phyloP scores from a whole-genome alignment of 2,113 vertebrate genomes.

The Gymnarchus niloticus region DNA sequence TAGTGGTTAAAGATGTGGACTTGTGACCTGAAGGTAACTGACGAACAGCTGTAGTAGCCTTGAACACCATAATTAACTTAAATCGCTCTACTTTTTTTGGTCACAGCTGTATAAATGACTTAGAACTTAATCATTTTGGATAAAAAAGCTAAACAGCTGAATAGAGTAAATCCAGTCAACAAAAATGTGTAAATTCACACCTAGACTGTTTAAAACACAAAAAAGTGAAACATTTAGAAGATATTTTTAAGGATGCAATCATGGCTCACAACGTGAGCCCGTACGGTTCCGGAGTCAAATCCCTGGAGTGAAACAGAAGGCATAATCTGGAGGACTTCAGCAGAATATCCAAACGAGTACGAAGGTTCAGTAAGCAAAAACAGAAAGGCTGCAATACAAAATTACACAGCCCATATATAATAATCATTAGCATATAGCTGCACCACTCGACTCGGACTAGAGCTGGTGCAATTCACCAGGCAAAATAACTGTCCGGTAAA shows the following conservation, averaged over 20 bases:
- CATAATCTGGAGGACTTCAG: background rate
- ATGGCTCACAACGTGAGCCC: background rate
- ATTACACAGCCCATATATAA: background rate
- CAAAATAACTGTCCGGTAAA: no score
- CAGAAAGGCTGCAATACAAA: background rate
- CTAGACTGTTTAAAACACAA: background rate
- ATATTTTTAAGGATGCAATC: background rate
- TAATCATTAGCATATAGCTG: no score
- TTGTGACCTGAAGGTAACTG: background rate
- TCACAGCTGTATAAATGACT: background rate
- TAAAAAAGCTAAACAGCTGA: background rate
- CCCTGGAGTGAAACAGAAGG: background rate
- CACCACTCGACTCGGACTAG: background rate
- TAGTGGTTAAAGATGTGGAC: background rate
- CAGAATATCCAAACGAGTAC: background rate
- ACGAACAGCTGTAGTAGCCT: background rate
- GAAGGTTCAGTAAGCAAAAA: background rate
- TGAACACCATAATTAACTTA: background rate
- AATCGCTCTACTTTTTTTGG: background rate
- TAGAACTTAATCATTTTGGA: background rate
- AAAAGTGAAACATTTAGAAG: background rate
- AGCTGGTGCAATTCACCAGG: background rate
- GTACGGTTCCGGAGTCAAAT: background rate
- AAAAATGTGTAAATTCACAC: background rate
- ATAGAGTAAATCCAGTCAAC: background rate